Evolutionary conservation across 2,113 vertebrate genomes (phyloP).

Genomic region (Engystomops pustulosus): DNA sequence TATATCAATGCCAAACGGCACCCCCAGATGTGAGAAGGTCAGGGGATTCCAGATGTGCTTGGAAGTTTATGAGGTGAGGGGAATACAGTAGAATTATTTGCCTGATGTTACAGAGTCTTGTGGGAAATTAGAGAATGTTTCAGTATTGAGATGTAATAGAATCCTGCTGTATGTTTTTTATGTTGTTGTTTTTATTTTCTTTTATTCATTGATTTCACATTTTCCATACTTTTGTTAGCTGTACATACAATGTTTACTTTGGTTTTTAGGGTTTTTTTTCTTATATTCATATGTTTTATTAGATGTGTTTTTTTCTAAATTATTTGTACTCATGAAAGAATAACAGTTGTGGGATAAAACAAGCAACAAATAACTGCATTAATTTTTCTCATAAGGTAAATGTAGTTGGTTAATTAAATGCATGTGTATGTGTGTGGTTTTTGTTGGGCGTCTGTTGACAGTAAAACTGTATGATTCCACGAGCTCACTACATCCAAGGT

Average conservation of each 20-base stretch:
- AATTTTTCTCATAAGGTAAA: not conserved
- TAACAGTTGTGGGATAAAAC: not conserved
- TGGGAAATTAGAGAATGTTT: conserved; percentile 46
- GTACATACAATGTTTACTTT: no score
- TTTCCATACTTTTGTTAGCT: no score
- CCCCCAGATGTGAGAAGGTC: conserved; percentile 56
- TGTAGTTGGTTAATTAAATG: not conserved
- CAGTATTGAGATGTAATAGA: conserved; percentile 62
- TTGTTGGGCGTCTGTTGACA: no score
- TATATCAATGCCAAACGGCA: conserved; percentile 60
- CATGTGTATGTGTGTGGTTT: no score
- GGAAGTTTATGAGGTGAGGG: conserved; percentile 61
- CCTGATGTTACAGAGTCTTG: conserved; percentile 29
- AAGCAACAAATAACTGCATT: not conserved
- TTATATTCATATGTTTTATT: not conserved
- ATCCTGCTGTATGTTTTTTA: conserved; percentile 66
- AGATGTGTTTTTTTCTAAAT: not conserved
- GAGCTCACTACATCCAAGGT: no score
- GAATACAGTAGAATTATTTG: conserved; percentile 56
- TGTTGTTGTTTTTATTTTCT: not conserved
- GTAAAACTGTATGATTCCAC: no score
- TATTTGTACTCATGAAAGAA: not conserved
- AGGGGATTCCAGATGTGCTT: conserved; percentile 65
- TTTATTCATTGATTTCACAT: no score
- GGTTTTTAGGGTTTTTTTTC: not conserved